phyloP scores from a whole-genome alignment of 1,140 invertebrate species.

The Dysdera silvatica region DNA sequence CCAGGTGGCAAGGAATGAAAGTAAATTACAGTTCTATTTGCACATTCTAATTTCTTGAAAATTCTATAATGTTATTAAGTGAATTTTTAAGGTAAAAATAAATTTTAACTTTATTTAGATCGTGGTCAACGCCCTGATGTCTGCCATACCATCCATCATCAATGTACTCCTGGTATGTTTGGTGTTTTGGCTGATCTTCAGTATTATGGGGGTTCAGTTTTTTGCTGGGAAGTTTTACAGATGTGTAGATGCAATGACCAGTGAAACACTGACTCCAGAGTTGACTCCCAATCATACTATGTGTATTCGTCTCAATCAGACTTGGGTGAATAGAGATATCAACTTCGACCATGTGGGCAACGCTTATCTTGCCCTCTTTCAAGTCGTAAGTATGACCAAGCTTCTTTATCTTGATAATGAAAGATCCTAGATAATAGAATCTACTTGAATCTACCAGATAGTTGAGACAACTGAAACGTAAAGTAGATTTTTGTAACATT shows the following conservation, averaged over 20 bases:
- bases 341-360: conserved; percentile 98
- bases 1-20: conserved; percentile 95
- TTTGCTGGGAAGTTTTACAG: conserved; percentile 84
- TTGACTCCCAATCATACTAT: conserved; percentile 76
- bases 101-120: conserved; percentile 53
- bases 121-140: conserved; percentile 86
- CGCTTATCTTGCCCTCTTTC: conserved; percentile 93
- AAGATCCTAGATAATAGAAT: no score
- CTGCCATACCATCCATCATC: conserved; percentile 92
- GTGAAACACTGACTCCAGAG: conserved; percentile 68
- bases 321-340: conserved; percentile 95
- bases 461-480: conserved; percentile 13
- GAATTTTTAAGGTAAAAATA: not conserved
- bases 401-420: no score
- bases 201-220: conserved; percentile 82
- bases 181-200: conserved; percentile 86
- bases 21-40: conserved; percentile 51
- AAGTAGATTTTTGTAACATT: no score
- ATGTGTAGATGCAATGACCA: conserved; percentile 67
- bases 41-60: no score
- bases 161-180: conserved; percentile 83
- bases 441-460: no score
- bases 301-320: conserved; percentile 76
- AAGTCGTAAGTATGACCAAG: conserved; percentile 59
- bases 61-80: no score